Conservation (phyloP, 2,797 vertebrate species). For the Lepilemur septentrionalis region DNA sequence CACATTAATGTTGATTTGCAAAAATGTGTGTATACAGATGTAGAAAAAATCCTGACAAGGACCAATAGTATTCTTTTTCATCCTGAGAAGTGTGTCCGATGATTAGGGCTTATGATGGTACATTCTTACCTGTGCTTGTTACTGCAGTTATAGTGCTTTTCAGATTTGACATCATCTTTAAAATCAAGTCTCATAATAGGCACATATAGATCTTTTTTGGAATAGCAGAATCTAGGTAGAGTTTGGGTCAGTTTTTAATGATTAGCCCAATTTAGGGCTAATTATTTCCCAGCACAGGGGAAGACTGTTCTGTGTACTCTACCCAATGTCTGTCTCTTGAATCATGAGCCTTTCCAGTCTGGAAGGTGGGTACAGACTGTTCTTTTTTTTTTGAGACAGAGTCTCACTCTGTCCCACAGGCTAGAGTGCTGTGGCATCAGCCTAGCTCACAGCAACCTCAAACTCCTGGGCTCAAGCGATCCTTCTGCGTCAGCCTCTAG, state of each 20-base stretch:
- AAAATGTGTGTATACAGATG: not conserved
- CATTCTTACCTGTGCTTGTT: not conserved
- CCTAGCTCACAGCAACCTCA: too few relatives aligned
- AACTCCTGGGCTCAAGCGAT: too few relatives aligned
- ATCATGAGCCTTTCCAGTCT: not conserved
- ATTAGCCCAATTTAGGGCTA: not conserved
- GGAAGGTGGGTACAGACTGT: not conserved
- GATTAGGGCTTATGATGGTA: not conserved
- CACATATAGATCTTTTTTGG: not conserved
- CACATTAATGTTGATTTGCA: not conserved
- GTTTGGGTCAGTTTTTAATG: not conserved
- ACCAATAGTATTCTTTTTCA: not conserved
- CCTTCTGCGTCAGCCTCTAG: too few relatives aligned
- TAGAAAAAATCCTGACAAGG: not conserved
- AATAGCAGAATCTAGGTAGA: not conserved
- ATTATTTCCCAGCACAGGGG: not conserved
- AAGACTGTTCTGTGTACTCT: not conserved
- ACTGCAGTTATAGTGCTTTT: not conserved
- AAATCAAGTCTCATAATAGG: not conserved
- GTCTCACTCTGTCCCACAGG: too few relatives aligned
- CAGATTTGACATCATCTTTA: not conserved
- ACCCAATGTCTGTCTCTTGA: not conserved
- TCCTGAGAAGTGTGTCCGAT: not conserved
- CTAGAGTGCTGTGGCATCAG: too few relatives aligned
- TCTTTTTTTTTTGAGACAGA: not conserved